Evolutionary conservation across 2,113 vertebrate species (phyloP).

Genomic region (Protomyctophum bolini): DNA sequence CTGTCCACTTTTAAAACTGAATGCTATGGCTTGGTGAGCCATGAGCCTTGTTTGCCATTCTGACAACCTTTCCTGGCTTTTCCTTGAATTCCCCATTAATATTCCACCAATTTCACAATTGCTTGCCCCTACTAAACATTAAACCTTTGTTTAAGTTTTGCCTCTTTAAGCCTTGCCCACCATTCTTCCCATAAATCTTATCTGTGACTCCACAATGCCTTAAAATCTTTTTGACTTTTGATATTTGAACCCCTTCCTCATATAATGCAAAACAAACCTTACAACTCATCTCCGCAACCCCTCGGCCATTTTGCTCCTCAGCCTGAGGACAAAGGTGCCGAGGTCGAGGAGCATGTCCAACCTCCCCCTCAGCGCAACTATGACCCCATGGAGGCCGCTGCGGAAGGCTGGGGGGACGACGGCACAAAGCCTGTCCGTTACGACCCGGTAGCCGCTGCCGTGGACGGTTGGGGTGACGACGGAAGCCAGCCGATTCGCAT

Average conservation of each 20-base stretch:
- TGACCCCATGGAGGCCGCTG: constrained; percentile 67
- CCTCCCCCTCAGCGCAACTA: constrained; percentile 27
- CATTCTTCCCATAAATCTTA: not conserved
- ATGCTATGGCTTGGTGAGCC: not conserved
- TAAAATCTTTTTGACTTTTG: constrained; percentile 12
- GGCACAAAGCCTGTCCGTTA: constrained; percentile 54
- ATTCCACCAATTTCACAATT: not conserved
- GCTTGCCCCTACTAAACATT: not conserved
- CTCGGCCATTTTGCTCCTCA: constrained; percentile 56
- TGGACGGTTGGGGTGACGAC: constrained; percentile 68
- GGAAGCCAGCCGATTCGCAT: constrained; percentile 36
- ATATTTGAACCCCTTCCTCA: constrained; percentile 21
- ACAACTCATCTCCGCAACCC: not conserved
- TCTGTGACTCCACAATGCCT: not conserved
- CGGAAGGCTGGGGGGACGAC: constrained; percentile 70
- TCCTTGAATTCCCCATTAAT: no score
- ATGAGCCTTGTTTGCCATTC: not conserved
- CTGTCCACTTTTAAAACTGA: no score
- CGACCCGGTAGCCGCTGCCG: constrained; percentile 70
- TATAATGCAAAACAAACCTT: constrained; percentile 36
- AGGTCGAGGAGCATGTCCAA: constrained; percentile 38
- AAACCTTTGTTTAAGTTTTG: not conserved
- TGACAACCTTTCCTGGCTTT: not conserved
- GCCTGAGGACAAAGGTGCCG: constrained; percentile 76
- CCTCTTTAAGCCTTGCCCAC: not conserved